Evolutionary conservation across 2,888 invertebrate species (phyloP).

Genomic region (Alcis repandata): DNA sequence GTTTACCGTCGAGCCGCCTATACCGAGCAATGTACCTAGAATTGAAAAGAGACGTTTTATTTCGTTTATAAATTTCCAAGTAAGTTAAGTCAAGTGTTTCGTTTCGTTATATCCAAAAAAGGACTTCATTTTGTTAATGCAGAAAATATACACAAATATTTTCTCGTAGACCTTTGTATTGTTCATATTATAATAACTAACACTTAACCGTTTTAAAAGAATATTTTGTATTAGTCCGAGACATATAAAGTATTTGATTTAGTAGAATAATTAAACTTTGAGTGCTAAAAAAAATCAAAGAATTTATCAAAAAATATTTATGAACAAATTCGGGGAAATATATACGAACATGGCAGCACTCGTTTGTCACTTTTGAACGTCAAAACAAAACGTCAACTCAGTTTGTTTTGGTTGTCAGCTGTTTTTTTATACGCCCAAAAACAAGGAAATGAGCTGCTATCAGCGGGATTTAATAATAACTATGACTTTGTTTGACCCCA

Average conservation of each 20-base stretch:
- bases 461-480: constrained; percentile 10
- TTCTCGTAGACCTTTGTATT: no score
- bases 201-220: no score
- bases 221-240: no score
- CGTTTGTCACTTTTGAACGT: background rate
- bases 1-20: constrained; percentile 89
- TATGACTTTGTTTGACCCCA: constrained; percentile 17
- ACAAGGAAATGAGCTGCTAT: constrained; percentile 4
- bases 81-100: no score
- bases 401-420: constrained; percentile 12
- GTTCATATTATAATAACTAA: no score
- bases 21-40: constrained; percentile 87
- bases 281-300: background rate
- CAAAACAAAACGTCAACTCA: constrained; percentile 1
- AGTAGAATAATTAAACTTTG: no score
- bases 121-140: no score
- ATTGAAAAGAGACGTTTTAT: constrained; percentile 1
- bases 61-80: no score
- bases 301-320: background rate
- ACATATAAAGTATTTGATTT: no score
- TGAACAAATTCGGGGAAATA: background rate
- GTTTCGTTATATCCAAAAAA: no score
- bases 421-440: background rate
- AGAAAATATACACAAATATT: no score
- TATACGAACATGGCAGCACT: constrained; percentile 1